Base-by-base conservation (phyloP, 2,888 invertebrate species). In the Tetragonisca angustula region DNA sequence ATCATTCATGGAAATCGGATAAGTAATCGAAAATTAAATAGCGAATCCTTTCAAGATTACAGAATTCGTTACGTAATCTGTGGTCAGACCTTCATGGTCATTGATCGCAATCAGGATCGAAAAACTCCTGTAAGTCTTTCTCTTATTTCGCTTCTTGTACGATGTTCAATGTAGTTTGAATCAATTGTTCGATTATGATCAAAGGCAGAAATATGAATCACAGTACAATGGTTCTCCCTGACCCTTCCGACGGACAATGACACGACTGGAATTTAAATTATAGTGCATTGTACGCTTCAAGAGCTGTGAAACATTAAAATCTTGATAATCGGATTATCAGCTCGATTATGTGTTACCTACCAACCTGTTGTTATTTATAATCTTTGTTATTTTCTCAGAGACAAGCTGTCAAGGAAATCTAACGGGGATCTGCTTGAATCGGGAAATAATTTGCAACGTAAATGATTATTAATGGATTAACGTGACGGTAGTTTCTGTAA, bases 31-130 rank as follows among this genome's bases (percentile, higher is more conserved):
- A 49, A 21, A 77, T 71, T 52, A 32, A 21, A 19, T 52, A n/a
- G 65, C 21, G 69, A 67, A 68, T 70, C 36, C 68, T 72, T 82
- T 72, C 59, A 52, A 27, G 27, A 65, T 79, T 54, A 61, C 27
- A 36, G 59, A 74, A 74, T 80, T 79, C 69, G n/a, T 83, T 73
- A 56, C 52, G 54, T 54, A 69, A 79, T 19, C 71, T 54, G 68
- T 32, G 52, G 17, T 36, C 62, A 69, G 83, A 77, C 87, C 89
- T 90, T 91, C 90, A 84, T 85, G 91, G 90, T 89, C 87, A 86
- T 84, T 88, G 85, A 54, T 27, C 27, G 49, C 19, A 68, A 65
- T 68, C 81, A 52, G 21, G 68, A 84, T 81, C 65, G 24, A 43
- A 27, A 62, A 32, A 65, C 54, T 59, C 13, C 59, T 21, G 32